Conservation (phyloP, 1,140 invertebrate species). For the Stratiolaelaps scimitus region DNA sequence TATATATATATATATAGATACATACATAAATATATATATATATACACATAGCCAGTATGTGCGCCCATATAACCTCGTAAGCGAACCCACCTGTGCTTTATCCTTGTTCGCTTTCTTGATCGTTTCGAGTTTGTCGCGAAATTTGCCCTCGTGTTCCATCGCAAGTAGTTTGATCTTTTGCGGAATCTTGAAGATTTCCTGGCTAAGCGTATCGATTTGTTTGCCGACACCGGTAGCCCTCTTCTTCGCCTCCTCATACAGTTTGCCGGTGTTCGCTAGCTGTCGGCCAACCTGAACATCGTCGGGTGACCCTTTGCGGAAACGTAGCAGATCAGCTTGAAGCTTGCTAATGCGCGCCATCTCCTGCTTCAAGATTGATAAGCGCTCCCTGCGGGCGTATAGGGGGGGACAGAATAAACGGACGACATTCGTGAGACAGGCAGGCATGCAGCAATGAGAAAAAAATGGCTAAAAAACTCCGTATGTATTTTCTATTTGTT, state of each 20-base stretch:
- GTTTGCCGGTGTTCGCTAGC: neutral
- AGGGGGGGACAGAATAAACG: neutral
- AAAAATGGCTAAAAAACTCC: too few relatives aligned
- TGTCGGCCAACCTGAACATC: neutral
- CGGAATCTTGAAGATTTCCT: constrained; percentile 24
- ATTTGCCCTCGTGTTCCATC: constrained; percentile 8
- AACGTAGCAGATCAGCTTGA: constrained; percentile 3
- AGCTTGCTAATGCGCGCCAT: constrained; percentile 20
- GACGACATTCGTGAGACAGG: too few relatives aligned
- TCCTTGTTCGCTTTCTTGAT: too few relatives aligned
- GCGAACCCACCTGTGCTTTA: too few relatives aligned
- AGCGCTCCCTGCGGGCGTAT: neutral
- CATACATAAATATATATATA: too few relatives aligned
- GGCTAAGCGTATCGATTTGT: constrained; percentile 5
- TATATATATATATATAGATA: too few relatives aligned
- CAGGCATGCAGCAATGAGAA: too few relatives aligned
- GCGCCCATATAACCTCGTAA: too few relatives aligned
- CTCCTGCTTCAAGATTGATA: constrained; percentile 1
- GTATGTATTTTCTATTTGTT: too few relatives aligned
- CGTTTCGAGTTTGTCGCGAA: neutral
- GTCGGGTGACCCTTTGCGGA: constrained; percentile 7
- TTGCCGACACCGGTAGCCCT: neutral
- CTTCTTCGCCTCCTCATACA: constrained; percentile 20
- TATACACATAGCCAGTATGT: too few relatives aligned
- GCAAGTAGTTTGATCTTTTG: constrained; percentile 22